These are phyloP conservation scores for Watsonalla cultraria DNA, from an alignment of 2,888 invertebrate species.

Conservation along the genomic window DNA sequence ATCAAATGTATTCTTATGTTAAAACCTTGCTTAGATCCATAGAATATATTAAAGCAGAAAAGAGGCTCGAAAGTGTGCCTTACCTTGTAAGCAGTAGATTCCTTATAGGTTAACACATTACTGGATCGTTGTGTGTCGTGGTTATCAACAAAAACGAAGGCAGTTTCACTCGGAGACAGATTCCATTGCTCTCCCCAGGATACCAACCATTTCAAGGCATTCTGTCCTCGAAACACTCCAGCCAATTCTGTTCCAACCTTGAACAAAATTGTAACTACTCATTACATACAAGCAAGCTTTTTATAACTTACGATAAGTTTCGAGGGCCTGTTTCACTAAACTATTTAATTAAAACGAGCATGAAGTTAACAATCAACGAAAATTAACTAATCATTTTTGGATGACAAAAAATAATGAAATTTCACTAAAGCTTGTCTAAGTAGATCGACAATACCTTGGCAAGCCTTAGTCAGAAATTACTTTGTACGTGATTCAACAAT, in stretches of 20 bases:
- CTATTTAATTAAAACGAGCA: too few species aligned
- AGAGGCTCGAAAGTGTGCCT: not conserved
- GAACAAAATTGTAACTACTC: not conserved
- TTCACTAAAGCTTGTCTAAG: constrained; percentile 8
- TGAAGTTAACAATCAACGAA: too few species aligned
- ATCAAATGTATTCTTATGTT: too few species aligned
- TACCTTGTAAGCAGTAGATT: constrained; percentile 83
- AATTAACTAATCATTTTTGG: not conserved
- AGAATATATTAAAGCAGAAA: not conserved
- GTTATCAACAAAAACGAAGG: constrained; percentile 90
- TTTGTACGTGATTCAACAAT: constrained; percentile 30
- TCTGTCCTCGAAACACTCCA: constrained; percentile 75
- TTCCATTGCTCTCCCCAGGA: constrained; percentile 62
- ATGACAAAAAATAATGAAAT: constrained; percentile 15
- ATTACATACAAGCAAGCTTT: too few species aligned
- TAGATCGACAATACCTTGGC: constrained; percentile 19
- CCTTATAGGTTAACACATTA: constrained; percentile 83
- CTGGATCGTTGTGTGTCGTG: constrained; percentile 91
- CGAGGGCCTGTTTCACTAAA: too few species aligned
- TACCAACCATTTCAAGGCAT: constrained; percentile 72
- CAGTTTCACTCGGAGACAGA: constrained; percentile 77
- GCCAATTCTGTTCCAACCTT: constrained; percentile 75
- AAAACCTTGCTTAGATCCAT: too few species aligned
- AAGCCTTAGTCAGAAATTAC: constrained; percentile 26
- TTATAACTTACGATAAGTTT: too few species aligned